Percentiles rank a stretch among this genome's conserved stretches.
phyloP scores from a whole-genome alignment of 2,797 vertebrate genomes.

The Harpagifer antarcticus region DNA sequence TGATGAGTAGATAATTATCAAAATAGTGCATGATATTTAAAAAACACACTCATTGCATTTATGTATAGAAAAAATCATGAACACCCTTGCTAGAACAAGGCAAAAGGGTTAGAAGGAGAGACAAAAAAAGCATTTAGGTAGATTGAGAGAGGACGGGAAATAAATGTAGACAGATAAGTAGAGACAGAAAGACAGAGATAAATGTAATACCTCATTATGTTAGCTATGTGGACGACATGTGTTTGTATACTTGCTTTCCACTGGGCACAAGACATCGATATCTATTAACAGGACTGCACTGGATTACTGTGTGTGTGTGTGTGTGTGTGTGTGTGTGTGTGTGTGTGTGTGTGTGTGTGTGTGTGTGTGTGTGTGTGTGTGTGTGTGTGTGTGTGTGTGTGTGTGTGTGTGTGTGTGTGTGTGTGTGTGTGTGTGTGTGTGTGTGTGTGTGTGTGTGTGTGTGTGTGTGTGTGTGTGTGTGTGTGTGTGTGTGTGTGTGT shows the following conservation, averaged over 20 bases:
- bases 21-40: background rate
- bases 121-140: constrained; percentile 1
- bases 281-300: constrained; percentile 64
- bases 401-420: constrained; percentile 33
- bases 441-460: too few species aligned
- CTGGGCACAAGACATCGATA: constrained; percentile 69
- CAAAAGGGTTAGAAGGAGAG: background rate
- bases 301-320: constrained; percentile 56
- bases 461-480: constrained; percentile 21
- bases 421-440: constrained; percentile 15
- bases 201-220: constrained; percentile 73
- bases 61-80: background rate
- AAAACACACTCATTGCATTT: background rate
- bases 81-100: background rate
- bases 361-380: constrained; percentile 18
- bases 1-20: background rate
- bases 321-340: constrained; percentile 23
- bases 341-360: background rate
- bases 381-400: constrained; percentile 32
- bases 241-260: constrained; percentile 77
- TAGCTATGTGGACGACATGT: constrained; percentile 70
- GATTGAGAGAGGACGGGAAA: constrained; percentile 15
- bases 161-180: constrained; percentile 30
- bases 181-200: constrained; percentile 47
- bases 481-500: constrained; percentile 11